Conservation (phyloP, 2,888 invertebrate species). For the Eilema depressum region DNA sequence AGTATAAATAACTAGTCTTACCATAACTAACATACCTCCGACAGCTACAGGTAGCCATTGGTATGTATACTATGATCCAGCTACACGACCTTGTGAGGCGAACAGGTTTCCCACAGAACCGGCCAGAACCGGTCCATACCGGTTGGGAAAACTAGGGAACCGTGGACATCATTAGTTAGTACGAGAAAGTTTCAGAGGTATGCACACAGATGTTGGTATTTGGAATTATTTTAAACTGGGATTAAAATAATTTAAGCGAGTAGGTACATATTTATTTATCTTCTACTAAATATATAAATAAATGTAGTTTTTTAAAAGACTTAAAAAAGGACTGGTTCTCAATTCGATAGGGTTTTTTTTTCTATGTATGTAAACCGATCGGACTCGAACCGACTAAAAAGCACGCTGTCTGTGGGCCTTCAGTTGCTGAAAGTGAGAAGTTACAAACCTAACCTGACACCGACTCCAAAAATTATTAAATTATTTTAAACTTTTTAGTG, state of each 20-base stretch:
- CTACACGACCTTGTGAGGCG: slow-evolving; percentile 55
- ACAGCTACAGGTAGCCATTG: slow-evolving; percentile 2
- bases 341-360: too few relatives aligned
- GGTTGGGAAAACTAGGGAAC: slow-evolving; percentile 52
- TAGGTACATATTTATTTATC: too few relatives aligned
- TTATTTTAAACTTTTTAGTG: too few relatives aligned
- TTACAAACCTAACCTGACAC: too few relatives aligned
- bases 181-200: slow-evolving; percentile 47
- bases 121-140: slow-evolving; percentile 41
- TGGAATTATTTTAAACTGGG: slow-evolving; percentile 23
- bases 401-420: too few relatives aligned
- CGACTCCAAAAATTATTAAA: too few relatives aligned
- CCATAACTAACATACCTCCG: slow-evolving; percentile 6
- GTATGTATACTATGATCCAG: slow-evolving; percentile 25
- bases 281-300: too few relatives aligned
- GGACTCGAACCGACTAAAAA: too few relatives aligned
- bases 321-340: too few relatives aligned
- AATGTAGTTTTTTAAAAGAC: too few relatives aligned
- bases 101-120: slow-evolving; percentile 35
- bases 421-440: too few relatives aligned
- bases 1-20: slow-evolving; percentile 9
- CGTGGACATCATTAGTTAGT: slow-evolving; percentile 50
- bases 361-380: too few relatives aligned
- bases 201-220: slow-evolving; percentile 30
- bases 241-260: background rate